Evolutionary conservation across 1,140 invertebrate species (phyloP).

Genomic region (Heliconius melpomene): DNA sequence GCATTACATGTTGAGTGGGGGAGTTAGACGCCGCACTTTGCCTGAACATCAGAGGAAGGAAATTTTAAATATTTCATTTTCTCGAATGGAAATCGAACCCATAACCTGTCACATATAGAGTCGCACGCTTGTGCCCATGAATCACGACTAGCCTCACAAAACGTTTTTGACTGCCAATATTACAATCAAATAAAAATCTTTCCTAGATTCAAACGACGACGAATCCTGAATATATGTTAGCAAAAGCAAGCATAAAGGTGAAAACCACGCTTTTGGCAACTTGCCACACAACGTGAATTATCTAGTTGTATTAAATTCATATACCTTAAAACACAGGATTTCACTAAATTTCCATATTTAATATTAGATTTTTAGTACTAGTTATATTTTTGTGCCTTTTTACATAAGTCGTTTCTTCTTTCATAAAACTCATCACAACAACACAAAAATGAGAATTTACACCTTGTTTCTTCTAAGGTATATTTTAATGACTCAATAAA

Average conservation of each 20-base stretch:
- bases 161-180: too few species aligned
- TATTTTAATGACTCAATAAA: constrained; percentile 41
- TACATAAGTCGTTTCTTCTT: background rate
- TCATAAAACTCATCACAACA: background rate
- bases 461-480: constrained; percentile 29
- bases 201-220: constrained; percentile 29
- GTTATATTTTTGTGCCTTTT: background rate
- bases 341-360: background rate
- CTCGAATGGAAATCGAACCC: too few species aligned
- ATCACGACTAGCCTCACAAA: too few species aligned
- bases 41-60: too few species aligned
- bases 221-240: constrained; percentile 37
- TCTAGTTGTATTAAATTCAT: constrained; percentile 36
- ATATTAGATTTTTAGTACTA: background rate
- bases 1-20: too few species aligned
- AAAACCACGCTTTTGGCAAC: constrained; percentile 41
- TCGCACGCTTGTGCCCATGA: too few species aligned
- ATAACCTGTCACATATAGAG: too few species aligned
- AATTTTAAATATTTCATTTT: too few species aligned
- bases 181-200: background rate
- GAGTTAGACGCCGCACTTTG: too few species aligned
- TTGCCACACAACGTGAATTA: constrained; percentile 44
- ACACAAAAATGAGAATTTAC: constrained; percentile 20
- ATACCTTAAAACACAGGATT: background rate
- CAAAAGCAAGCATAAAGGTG: constrained; percentile 33